Conservation (phyloP, 2,113 vertebrate genomes). For the Cavia porcellus region DNA sequence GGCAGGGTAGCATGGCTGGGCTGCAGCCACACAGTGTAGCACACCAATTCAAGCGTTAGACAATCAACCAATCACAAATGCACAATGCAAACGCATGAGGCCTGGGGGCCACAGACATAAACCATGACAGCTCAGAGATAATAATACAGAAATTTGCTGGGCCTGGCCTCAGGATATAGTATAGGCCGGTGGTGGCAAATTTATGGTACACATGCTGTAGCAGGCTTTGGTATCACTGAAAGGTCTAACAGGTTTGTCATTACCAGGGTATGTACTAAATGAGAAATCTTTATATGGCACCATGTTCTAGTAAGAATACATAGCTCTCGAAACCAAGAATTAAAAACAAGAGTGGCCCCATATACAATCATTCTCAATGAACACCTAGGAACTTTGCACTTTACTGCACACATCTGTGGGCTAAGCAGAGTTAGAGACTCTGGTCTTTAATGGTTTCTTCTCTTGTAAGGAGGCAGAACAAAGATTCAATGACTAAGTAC, state of each 20-base stretch:
- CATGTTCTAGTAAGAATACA: not conserved
- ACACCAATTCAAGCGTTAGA: no score
- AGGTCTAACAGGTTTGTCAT: not conserved
- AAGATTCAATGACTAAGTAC: not conserved
- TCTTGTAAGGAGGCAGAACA: not conserved
- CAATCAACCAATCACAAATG: no score
- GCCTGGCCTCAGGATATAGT: not conserved
- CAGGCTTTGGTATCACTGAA: not conserved
- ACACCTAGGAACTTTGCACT: not conserved
- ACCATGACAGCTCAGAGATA: constrained; percentile 38
- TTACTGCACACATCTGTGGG: not conserved
- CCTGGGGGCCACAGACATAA: no score
- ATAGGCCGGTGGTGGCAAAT: not conserved
- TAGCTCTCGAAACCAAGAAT: not conserved
- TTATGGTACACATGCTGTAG: not conserved
- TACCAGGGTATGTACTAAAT: not conserved
- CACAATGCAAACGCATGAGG: no score
- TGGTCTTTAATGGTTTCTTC: not conserved
- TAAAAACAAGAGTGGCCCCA: not conserved
- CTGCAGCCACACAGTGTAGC: no score
- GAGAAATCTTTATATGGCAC: not conserved
- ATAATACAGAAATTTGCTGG: not conserved
- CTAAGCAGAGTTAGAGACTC: not conserved
- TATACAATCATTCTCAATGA: not conserved
- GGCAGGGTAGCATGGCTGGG: no score